Evolutionary conservation across 2,797 vertebrate species (phyloP).

Genomic region (Neopelma chrysocephalum): DNA sequence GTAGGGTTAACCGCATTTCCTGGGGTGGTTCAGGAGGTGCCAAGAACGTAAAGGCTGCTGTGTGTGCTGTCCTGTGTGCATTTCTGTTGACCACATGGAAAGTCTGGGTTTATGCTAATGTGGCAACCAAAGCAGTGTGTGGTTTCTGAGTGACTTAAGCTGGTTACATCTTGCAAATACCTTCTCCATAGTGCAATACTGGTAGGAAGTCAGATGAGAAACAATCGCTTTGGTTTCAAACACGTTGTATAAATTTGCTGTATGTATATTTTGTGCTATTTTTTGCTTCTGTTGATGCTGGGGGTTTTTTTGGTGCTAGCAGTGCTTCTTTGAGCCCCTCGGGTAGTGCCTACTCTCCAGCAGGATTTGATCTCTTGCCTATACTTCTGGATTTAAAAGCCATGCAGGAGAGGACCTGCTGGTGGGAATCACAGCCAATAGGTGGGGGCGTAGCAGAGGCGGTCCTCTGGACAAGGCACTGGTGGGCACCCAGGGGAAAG

Average conservation of each 20-base stretch:
- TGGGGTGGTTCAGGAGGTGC: neutral
- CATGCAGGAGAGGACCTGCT: neutral
- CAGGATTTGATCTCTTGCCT: neutral
- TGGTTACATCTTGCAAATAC: neutral
- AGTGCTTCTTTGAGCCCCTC: neutral
- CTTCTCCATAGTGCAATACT: neutral
- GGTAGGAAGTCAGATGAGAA: neutral
- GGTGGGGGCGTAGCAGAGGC: accelerated
- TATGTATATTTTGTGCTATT: neutral
- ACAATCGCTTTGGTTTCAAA: neutral
- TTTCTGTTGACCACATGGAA: neutral
- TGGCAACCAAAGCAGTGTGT: neutral
- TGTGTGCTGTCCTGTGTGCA: neutral
- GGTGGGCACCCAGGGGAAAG: neutral
- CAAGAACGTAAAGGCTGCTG: neutral
- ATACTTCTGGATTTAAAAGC: neutral
- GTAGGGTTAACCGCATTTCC: neutral
- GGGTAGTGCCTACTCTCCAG: neutral
- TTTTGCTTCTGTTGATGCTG: neutral
- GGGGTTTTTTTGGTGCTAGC: neutral
- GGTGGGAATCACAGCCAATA: neutral
- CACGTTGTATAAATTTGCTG: neutral
- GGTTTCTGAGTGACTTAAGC: neutral
- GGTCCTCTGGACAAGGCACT: neutral
- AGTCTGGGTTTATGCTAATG: neutral